Conservation (phyloP, 2,113 vertebrate genomes). For the Nothoprocta perdicaria region DNA sequence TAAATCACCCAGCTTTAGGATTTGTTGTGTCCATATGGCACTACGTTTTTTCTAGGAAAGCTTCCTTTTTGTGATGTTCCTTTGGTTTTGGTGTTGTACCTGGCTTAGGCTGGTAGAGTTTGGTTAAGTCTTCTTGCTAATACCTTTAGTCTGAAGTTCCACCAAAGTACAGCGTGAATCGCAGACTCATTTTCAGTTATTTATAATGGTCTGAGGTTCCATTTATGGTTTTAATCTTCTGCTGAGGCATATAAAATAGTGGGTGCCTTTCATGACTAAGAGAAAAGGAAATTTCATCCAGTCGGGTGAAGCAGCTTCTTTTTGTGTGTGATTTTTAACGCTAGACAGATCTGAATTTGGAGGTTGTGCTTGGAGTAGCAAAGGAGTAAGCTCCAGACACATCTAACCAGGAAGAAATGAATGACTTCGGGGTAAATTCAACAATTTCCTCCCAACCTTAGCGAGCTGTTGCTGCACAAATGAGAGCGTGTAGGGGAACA, state of each 20-base stretch:
- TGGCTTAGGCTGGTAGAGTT: slow-evolving; percentile 12
- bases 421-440: not conserved
- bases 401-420: not conserved
- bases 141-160: not conserved
- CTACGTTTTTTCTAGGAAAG: slow-evolving; percentile 7
- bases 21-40: slow-evolving; percentile 17
- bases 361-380: not conserved
- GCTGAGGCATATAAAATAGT: not conserved
- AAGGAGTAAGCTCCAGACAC: not conserved
- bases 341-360: not conserved
- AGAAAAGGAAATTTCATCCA: not conserved
- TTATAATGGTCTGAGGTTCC: not conserved
- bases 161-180: not conserved
- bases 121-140: slow-evolving; percentile 3
- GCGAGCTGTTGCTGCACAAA: not conserved
- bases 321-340: not conserved
- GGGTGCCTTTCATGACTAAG: not conserved
- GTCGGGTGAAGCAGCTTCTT: not conserved
- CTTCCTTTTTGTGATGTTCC: slow-evolving; percentile 17
- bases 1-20: slow-evolving; percentile 5
- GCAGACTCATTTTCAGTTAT: not conserved
- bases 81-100: slow-evolving; percentile 26
- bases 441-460: not conserved
- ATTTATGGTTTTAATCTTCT: not conserved
- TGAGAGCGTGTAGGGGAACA: not conserved